Conservation (phyloP, 2,888 invertebrate species). For the Drosophila nigricruria region DNA sequence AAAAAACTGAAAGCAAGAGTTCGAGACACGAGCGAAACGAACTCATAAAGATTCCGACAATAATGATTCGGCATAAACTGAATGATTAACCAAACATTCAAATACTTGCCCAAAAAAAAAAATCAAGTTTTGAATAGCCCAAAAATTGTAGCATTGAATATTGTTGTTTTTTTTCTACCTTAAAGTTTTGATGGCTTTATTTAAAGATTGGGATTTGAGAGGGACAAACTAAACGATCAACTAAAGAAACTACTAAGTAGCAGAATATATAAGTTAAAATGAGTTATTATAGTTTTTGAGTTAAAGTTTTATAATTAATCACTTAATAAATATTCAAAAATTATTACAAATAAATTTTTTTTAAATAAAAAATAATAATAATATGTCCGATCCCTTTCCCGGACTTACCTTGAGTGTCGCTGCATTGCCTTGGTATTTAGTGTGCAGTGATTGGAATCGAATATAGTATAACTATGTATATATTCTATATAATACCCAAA, state of each 20-base stretch:
- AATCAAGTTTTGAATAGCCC: slow-evolving; percentile 16
- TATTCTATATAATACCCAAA: slow-evolving; percentile 43
- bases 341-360: not conserved
- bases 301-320: not conserved
- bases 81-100: slow-evolving; percentile 63
- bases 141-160: slow-evolving; percentile 9
- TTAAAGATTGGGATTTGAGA: not conserved
- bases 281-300: not conserved
- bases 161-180: slow-evolving; percentile 1
- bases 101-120: slow-evolving; percentile 34
- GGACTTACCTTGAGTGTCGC: slow-evolving; percentile 64
- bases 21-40: slow-evolving; percentile 57
- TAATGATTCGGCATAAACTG: slow-evolving; percentile 65
- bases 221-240: not conserved
- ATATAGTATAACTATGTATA: slow-evolving; percentile 24
- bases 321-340: no score
- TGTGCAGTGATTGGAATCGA: slow-evolving; percentile 43
- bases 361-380: no score
- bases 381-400: not conserved
- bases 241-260: not conserved
- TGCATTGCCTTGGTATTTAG: slow-evolving; percentile 74
- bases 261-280: not conserved
- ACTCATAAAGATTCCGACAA: slow-evolving; percentile 69
- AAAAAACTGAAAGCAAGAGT: slow-evolving; percentile 43
- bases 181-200: slow-evolving; percentile 14